Evolutionary conservation across 1,140 invertebrate species (phyloP).

Genomic region (Heliconius himera): DNA sequence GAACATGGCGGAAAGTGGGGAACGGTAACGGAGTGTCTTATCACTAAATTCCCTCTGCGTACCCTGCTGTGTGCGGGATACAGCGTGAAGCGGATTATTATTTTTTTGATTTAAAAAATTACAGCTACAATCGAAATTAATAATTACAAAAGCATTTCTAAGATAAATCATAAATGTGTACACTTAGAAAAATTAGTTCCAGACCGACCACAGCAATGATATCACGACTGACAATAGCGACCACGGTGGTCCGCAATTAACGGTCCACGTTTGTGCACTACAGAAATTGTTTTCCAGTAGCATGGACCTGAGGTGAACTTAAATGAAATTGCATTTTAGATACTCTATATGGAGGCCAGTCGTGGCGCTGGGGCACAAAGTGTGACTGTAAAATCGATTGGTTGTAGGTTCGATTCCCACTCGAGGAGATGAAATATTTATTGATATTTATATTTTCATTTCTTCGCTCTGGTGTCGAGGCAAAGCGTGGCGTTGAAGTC

Average conservation of each 20-base stretch:
- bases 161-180: conserved; percentile 36
- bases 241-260: conserved; percentile 44
- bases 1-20: too few species aligned
- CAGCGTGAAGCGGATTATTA: too few species aligned
- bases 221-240: conserved; percentile 39
- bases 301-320: conserved; percentile 24
- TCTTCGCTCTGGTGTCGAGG: too few species aligned
- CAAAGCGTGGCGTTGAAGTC: too few species aligned
- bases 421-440: too few species aligned
- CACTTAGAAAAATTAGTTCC: conserved; percentile 44
- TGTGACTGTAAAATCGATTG: too few species aligned
- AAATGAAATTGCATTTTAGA: conserved; percentile 26
- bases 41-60: too few species aligned
- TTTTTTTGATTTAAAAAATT: not conserved
- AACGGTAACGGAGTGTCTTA: too few species aligned
- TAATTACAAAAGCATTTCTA: conserved; percentile 31
- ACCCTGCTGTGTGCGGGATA: too few species aligned
- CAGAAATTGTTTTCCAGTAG: conserved; percentile 35
- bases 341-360: not conserved
- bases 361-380: not conserved
- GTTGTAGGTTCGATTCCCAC: too few species aligned
- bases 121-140: not conserved
- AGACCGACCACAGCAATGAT: conserved; percentile 38
- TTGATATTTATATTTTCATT: too few species aligned
- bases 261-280: conserved; percentile 39